A percentile compares a stretch with the other conserved stretches of the same genome.
Conservation (phyloP, 2,797 vertebrate species). For the Enteromius paludinosus region DNA sequence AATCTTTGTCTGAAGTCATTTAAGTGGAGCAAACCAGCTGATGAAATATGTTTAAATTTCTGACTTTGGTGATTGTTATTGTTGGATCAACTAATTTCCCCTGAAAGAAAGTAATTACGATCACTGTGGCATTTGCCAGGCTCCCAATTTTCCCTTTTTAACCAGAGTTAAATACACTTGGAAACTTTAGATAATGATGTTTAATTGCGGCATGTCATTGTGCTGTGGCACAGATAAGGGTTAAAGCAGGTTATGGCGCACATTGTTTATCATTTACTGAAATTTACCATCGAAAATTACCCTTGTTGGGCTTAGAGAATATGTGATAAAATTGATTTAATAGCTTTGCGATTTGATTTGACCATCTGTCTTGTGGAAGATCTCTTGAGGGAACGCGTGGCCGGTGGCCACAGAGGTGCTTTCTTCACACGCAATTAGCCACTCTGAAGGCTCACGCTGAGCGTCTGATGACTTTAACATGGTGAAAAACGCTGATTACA, state of each 20-base stretch:
- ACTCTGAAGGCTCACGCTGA: slow-evolving; percentile 37
- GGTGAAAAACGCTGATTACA: slow-evolving; percentile 33
- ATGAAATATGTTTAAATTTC: slow-evolving; percentile 38
- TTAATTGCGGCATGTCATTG: slow-evolving; percentile 19
- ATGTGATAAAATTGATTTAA: slow-evolving; percentile 26
- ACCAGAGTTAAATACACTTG: slow-evolving; percentile 37
- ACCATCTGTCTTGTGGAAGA: slow-evolving; percentile 18
- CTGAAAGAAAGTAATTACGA: slow-evolving; percentile 36
- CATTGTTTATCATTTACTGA: slow-evolving; percentile 24
- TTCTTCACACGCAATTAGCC: slow-evolving; percentile 64
- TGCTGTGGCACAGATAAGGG: slow-evolving; percentile 41
- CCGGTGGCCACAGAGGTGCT: slow-evolving; percentile 48
- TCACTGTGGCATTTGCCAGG: slow-evolving; percentile 21
- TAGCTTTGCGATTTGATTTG: slow-evolving; percentile 20
- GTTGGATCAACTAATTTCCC: slow-evolving; percentile 43
- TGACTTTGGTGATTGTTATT: slow-evolving; percentile 39
- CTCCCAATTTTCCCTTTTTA: slow-evolving; percentile 29
- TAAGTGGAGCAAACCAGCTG: slow-evolving; percentile 67
- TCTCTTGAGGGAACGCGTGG: slow-evolving; percentile 20
- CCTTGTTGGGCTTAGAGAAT: slow-evolving; percentile 18
- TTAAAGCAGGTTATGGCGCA: slow-evolving; percentile 5
- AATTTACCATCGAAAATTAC: slow-evolving; percentile 3
- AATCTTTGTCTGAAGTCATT: slow-evolving; percentile 73
- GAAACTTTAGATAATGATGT: slow-evolving; percentile 36
- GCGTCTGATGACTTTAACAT: slow-evolving; percentile 51